phyloP scores from a whole-genome alignment of 2,888 invertebrate genomes.

The Spilosoma lubricipeda region DNA sequence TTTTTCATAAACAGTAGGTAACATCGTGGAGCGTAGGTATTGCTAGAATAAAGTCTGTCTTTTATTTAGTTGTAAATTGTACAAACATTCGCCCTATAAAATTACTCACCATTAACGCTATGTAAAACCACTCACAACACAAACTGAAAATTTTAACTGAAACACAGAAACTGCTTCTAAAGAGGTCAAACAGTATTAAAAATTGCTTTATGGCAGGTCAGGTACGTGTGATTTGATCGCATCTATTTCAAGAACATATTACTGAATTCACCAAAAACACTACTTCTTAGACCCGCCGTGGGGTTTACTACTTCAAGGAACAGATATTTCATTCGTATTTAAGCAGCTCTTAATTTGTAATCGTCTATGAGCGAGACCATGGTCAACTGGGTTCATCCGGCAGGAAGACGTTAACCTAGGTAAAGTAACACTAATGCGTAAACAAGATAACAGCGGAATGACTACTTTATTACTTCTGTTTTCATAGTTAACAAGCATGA shows the following conservation, averaged over 20 bases:
- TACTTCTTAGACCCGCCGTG: not conserved
- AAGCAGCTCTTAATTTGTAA: conserved; percentile 10
- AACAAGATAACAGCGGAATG: conserved; percentile 7
- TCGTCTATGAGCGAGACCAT: conserved; percentile 4
- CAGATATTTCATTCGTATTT: conserved; percentile 1
- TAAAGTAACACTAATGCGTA: conserved; percentile 15
- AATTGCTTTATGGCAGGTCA: not conserved
- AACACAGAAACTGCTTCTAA: not conserved
- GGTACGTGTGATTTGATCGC: not conserved
- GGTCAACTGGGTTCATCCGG: conserved; percentile 11
- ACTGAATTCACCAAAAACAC: not conserved
- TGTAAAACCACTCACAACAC: no score
- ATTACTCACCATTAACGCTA: not conserved
- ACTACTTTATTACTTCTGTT: conserved; percentile 4
- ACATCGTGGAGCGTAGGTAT: no score
- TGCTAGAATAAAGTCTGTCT: no score
- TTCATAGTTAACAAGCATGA: not conserved
- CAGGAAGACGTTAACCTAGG: conserved; percentile 14
- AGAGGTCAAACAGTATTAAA: not conserved
- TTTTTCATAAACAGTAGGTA: no score
- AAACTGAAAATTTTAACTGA: not conserved
- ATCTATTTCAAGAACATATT: not conserved
- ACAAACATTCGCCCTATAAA: not conserved
- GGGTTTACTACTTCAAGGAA: not conserved
- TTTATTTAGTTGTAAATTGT: not conserved